A percentile compares a stretch with the other conserved stretches of the same genome.
Evolutionary conservation across 2,888 invertebrate species (phyloP).

Genomic region (Apodemia duryi): DNA sequence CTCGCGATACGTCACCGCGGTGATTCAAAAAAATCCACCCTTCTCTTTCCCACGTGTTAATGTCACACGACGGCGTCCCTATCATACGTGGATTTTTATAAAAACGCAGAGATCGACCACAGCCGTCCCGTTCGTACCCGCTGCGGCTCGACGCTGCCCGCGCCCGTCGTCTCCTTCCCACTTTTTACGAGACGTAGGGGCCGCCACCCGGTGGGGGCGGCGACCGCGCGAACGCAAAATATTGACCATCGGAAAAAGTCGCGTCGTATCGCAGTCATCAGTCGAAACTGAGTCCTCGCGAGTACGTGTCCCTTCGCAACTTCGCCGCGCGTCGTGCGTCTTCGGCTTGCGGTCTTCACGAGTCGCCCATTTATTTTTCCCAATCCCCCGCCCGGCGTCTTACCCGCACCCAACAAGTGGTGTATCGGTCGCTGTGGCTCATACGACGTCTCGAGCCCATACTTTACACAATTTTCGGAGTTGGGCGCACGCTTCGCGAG

Average conservation of each 20-base stretch:
- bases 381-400: conserved; percentile 70
- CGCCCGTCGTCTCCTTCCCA: conserved; percentile 78
- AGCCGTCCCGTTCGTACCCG: conserved; percentile 74
- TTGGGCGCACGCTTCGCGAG: conserved; percentile 58
- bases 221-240: conserved; percentile 79
- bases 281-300: conserved; percentile 76
- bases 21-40: conserved; percentile 75
- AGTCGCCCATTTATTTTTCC: conserved; percentile 65
- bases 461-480: conserved; percentile 66
- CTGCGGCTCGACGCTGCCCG: conserved; percentile 60
- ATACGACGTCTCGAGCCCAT: conserved; percentile 63
- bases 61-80: conserved; percentile 51
- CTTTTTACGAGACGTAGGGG: conserved; percentile 80
- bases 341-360: conserved; percentile 69
- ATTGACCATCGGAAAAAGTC: conserved; percentile 81
- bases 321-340: conserved; percentile 73
- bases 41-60: conserved; percentile 60
- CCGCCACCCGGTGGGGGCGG: conserved; percentile 74
- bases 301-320: conserved; percentile 68
- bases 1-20: conserved; percentile 76
- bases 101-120: conserved; percentile 77
- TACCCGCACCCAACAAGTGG: conserved; percentile 75
- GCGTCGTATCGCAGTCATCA: conserved; percentile 80
- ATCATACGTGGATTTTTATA: conserved; percentile 73
- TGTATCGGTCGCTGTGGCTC: conserved; percentile 41